Evolutionary conservation across 2,113 vertebrate genomes (phyloP), one percentile per base, ranked within the genome.

Genomic region (Psilopsiagon aymara): DNA sequence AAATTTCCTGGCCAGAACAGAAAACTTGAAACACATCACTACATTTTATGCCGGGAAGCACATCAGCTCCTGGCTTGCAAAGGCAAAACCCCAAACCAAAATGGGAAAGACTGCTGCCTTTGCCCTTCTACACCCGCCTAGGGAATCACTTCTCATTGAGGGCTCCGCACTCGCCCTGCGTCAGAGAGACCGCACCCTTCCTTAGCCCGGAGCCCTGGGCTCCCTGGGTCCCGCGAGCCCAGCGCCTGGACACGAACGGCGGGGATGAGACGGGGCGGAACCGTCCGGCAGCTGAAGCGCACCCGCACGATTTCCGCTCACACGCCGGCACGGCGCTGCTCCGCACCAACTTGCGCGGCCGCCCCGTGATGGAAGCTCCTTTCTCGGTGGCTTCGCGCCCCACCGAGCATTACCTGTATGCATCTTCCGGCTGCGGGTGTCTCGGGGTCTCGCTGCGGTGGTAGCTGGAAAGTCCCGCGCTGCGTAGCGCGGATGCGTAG

Each of bases 121-220:
- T 13, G 20, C 64, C 75, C 10, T 60, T 33, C 35, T 4, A 1
- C 27, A 3, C 52, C 52, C 66, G 35, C 4, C 57, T 12, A 3
- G 20, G 28, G 43, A 31, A 5, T 2, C 51, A 0, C 62, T 44
- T 5, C 2, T 41, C 37, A 1, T 0, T 1, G 25, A 1, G 29
- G n/a, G 2, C 51, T 33, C 59, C 68, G 37, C 69, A 21, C 17
- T 37, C 15, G 10, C 64, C 23, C 87, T 7, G 33, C 28, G 10
- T 2, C 68, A 31, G 17, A 13, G 13, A 8, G 20, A 19, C 2
- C 33, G 71, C 55, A 3, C 28, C 37, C 31, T 6, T 12, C 37
- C 59, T 1, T 1, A 2, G 12, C 21, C 81, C 1, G 46, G 28
- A 74, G 13, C 64, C 9, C 23, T 21, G 28, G 7, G 51, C 44